phyloP scores from a whole-genome alignment of 1,140 invertebrate species.

The Bombus fervidus region DNA sequence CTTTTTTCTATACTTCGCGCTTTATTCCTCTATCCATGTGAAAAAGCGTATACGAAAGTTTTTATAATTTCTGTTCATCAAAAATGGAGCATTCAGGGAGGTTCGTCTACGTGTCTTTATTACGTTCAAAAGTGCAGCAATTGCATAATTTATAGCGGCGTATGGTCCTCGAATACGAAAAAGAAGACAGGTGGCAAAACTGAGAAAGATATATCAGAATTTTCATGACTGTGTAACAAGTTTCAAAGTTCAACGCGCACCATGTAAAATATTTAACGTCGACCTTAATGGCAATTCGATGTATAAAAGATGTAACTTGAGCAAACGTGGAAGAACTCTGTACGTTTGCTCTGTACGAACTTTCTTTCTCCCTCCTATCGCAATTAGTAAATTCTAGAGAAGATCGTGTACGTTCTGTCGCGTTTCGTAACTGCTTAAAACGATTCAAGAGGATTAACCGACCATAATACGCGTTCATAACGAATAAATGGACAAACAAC shows the following conservation, averaged over 20 bases:
- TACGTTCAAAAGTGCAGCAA: neutral
- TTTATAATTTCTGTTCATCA: neutral
- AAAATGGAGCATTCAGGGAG: neutral
- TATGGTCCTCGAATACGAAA: too few relatives aligned
- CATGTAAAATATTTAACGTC: neutral
- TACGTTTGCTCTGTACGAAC: neutral
- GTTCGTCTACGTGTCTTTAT: neutral
- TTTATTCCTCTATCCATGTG: too few relatives aligned
- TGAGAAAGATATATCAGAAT: too few relatives aligned
- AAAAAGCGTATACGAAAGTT: neutral
- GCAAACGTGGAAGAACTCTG: neutral
- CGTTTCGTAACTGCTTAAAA: neutral
- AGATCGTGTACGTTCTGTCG: too few relatives aligned
- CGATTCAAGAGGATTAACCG: neutral
- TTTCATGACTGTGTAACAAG: neutral
- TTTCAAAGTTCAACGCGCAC: neutral
- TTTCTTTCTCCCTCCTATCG: too few relatives aligned
- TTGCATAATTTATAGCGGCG: neutral
- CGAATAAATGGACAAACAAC: slow-evolving; percentile 10
- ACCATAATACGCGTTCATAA: neutral
- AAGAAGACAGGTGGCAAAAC: neutral
- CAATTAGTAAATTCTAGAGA: too few relatives aligned
- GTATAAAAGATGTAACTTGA: neutral
- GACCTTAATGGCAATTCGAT: neutral
- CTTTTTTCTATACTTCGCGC: too few relatives aligned